phyloP scores from a whole-genome alignment of 2,888 invertebrate species.

The Parnassius mnemosyne region DNA sequence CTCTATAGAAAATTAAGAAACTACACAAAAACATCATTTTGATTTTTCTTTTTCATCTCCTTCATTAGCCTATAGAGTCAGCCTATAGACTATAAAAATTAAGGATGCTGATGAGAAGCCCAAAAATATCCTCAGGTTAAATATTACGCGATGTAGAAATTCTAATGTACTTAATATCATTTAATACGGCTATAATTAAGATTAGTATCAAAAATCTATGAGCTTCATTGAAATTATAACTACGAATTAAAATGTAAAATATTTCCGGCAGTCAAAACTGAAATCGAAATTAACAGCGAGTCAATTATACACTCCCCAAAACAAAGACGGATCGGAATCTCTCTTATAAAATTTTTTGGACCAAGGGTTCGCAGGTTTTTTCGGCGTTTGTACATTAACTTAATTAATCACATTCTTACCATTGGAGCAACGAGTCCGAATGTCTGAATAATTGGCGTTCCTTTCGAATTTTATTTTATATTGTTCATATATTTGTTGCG shows the following conservation, averaged over 20 bases:
- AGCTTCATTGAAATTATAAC: too few species aligned
- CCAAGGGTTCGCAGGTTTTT: constrained; percentile 72
- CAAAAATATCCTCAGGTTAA: too few species aligned
- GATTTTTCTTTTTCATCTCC: too few species aligned
- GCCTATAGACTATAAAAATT: too few species aligned
- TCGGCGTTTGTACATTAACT: constrained; percentile 72
- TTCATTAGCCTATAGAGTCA: too few species aligned
- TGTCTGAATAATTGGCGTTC: constrained; percentile 69
- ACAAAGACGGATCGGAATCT: constrained; percentile 68
- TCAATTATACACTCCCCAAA: constrained; percentile 68
- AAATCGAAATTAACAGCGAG: constrained; percentile 63
- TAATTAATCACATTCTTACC: constrained; percentile 79
- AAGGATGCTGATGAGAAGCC: too few species aligned
- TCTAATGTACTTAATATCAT: too few species aligned
- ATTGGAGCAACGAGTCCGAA: constrained; percentile 64
- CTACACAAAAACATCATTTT: too few species aligned
- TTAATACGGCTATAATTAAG: too few species aligned
- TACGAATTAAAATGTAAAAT: constrained; percentile 20
- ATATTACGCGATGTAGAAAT: too few species aligned
- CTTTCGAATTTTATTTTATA: constrained; percentile 33
- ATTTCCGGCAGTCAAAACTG: constrained; percentile 43
- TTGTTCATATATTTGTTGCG: constrained; percentile 18
- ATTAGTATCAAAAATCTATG: too few species aligned
- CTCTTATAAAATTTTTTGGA: constrained; percentile 61
- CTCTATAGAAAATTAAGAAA: too few species aligned